Conservation (phyloP, 2,113 vertebrate genomes). For the Lasiurus cinereus region DNA sequence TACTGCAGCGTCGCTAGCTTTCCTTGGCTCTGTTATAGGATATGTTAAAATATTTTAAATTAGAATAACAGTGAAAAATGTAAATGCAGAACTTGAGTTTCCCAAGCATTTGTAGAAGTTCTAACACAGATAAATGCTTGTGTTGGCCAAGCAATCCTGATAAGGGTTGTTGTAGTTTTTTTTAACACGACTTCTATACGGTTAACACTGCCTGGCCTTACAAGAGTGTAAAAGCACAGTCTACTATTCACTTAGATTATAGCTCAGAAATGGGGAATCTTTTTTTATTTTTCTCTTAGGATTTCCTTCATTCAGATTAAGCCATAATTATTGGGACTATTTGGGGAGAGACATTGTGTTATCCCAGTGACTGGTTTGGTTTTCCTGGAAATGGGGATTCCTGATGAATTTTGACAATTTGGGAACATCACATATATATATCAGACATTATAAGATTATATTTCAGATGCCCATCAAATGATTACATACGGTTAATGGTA, state of each 20-base stretch:
- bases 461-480: background rate
- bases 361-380: background rate
- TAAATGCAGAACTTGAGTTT: background rate
- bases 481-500: background rate
- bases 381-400: background rate
- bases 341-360: background rate
- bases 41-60: conserved; percentile 38
- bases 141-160: background rate
- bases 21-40: background rate
- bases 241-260: background rate
- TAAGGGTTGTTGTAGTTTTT: background rate
- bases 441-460: background rate
- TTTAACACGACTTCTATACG: background rate
- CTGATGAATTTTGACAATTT: background rate
- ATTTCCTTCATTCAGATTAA: background rate
- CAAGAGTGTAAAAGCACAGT: background rate
- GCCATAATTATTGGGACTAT: background rate
- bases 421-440: background rate
- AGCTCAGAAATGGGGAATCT: too few species aligned
- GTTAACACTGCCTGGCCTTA: background rate
- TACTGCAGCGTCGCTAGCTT: conserved; percentile 14
- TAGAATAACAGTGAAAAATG: background rate
- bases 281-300: background rate
- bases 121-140: background rate
- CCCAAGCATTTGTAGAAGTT: background rate